Evolutionary conservation across 1,140 invertebrate genomes (phyloP).

Genomic region (Muscidifurax raptorellus): DNA sequence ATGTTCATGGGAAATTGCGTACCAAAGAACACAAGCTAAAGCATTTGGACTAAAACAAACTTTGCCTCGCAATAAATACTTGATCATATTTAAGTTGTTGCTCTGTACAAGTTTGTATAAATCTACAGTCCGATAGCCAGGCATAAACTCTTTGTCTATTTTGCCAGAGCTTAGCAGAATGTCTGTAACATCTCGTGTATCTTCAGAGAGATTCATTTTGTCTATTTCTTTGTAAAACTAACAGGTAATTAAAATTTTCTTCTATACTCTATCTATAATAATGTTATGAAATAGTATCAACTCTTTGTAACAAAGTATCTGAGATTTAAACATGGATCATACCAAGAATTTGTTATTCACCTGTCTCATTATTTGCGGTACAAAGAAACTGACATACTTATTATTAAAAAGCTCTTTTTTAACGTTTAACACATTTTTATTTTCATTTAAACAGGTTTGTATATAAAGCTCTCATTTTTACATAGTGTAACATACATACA

Average conservation of each 20-base stretch:
- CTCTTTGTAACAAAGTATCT: neutral
- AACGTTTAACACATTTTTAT: neutral
- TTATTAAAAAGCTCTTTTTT: neutral
- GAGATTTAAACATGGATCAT: neutral
- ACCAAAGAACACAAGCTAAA: neutral
- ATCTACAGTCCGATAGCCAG: neutral
- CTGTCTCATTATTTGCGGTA: neutral
- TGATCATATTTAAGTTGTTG: neutral
- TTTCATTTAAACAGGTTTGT: neutral
- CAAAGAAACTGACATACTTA: neutral
- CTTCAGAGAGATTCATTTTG: neutral
- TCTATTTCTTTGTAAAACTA: neutral
- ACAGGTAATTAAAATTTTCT: neutral
- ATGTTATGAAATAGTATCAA: neutral
- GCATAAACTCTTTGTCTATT: neutral
- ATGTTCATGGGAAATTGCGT: neutral
- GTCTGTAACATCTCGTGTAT: neutral
- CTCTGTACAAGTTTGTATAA: neutral
- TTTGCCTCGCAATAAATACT: neutral
- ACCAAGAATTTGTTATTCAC: neutral
- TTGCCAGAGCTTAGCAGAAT: neutral
- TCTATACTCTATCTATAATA: too few species aligned
- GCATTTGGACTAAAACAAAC: neutral
- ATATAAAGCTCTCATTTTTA: neutral
- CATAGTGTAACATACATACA: neutral